Evolutionary conservation across 2,797 vertebrate genomes (phyloP), one percentile per base, ranked within the genome.

Genomic region (Odontamblyopus rebecca): DNA sequence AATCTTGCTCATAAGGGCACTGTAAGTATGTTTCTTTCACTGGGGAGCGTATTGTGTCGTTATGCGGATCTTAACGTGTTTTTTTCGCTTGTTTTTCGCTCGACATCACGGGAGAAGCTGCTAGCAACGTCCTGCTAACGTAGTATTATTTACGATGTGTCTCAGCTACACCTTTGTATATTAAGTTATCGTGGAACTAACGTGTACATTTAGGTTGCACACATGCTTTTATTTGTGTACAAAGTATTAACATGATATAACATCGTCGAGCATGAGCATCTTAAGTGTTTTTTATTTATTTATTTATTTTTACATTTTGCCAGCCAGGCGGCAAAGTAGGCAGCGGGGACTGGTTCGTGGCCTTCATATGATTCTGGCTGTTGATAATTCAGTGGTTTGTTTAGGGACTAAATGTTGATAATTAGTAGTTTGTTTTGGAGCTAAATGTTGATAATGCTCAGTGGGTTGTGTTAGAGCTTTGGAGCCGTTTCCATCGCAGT

Each of bases 1-100:
- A 35, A 5, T 9, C 6, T 13, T 48, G 0, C 1, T 74, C 86
- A 12, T 35, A 5, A 5, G 18, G 1, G 0, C 32, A 38, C 5
- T 2, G 90, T 92, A 79, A 83, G 81, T 3, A 0, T 67, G 50
- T 30, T 23, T 2, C 0, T 30, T 67, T 30, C 0, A 16, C 5
- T 5, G 3, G 12, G 2, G 27, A 60, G 0, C 27, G 15, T 5
- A 8, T 53, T 4, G 44, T 48, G 44, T 15, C 3, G 5, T 18
- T 30, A 6, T 18, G 27, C 18, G 2, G 59, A 7, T 18, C 6
- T 30, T 15, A 18, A 6, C 15, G 1, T 51, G 26, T 18, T 74
- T 74, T 38, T 48, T 51, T 0, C 26, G 8, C 8, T 9, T 16
- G 1, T 5, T 67, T 0, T 70, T 74, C 74, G 71, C 61, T 68